Conservation (phyloP, 1,140 invertebrate species). For the Ostrea edulis region DNA sequence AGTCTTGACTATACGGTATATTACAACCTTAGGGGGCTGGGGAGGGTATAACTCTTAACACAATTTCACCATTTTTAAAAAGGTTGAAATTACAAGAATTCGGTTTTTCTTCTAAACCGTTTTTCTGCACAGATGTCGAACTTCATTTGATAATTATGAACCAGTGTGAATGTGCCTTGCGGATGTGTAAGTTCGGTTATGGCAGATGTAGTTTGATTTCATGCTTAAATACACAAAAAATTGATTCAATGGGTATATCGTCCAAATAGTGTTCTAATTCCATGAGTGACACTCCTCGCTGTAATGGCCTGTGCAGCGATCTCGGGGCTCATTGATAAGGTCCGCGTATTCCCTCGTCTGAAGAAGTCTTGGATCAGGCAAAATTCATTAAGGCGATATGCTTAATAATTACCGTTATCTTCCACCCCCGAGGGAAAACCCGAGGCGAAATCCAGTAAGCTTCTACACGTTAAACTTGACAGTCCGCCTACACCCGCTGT, state of each 20-base stretch:
- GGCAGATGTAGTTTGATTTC: too few species aligned
- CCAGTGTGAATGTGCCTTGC: too few species aligned
- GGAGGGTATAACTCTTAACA: too few species aligned
- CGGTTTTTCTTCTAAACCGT: too few species aligned
- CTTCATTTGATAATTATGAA: too few species aligned
- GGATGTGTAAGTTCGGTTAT: too few species aligned
- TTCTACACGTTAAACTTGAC: background rate
- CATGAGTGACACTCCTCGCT: background rate
- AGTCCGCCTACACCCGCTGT: background rate
- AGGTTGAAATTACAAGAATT: too few species aligned
- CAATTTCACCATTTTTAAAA: too few species aligned
- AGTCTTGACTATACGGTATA: too few species aligned
- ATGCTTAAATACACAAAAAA: background rate
- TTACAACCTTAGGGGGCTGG: too few species aligned
- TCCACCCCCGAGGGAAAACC: constrained; percentile 14
- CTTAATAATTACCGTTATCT: constrained; percentile 26
- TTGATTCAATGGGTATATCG: background rate
- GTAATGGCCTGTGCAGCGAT: background rate
- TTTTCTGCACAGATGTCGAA: too few species aligned
- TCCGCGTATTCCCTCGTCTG: constrained; percentile 10
- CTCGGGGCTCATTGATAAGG: background rate
- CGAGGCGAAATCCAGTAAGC: constrained; percentile 2
- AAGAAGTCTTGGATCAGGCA: background rate
- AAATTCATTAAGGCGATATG: constrained; percentile 21
- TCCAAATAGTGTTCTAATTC: background rate